A percentile compares a stretch with the other conserved stretches of the same genome.
Evolutionary conservation across 2,113 vertebrate species (phyloP).

Genomic region (Semicossyphus pulcher): DNA sequence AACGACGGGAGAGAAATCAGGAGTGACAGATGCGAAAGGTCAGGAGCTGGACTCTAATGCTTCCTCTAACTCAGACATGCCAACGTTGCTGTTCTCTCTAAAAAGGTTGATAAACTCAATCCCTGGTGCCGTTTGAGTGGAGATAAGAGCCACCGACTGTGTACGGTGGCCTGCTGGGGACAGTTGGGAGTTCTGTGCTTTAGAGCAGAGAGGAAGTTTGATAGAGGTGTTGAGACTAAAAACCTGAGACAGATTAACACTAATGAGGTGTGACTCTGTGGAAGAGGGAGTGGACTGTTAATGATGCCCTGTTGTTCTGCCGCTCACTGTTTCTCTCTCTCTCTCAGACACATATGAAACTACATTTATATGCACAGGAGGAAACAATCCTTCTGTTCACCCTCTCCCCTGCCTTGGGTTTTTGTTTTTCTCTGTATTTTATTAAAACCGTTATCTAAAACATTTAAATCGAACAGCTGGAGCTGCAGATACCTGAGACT

Average conservation of each 20-base stretch:
- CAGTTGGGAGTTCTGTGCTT: constrained; percentile 24
- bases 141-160: constrained; percentile 36
- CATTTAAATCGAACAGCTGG: constrained; percentile 44
- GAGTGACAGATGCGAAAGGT: constrained; percentile 48
- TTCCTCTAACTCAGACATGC: constrained; percentile 8
- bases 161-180: constrained; percentile 28
- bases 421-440: constrained; percentile 34
- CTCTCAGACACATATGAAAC: not conserved
- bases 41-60: constrained; percentile 17
- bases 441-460: constrained; percentile 30
- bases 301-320: constrained; percentile 47
- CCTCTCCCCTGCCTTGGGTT: not conserved
- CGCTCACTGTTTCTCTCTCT: constrained; percentile 9
- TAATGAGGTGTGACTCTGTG: constrained; percentile 72
- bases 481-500: constrained; percentile 42
- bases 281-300: constrained; percentile 49
- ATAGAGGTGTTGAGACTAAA: constrained; percentile 37
- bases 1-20: constrained; percentile 1
- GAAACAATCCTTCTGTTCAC: constrained; percentile 36
- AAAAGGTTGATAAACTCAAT: constrained; percentile 38
- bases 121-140: constrained; percentile 12
- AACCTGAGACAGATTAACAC: constrained; percentile 60
- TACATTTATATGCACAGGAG: constrained; percentile 26
- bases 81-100: constrained; percentile 1
- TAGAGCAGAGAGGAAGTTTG: constrained; percentile 45